Evolutionary conservation across 1,140 invertebrate genomes (phyloP), one percentile per base, ranked within the genome.

Genomic region (Meloidogyne hapla): DNA sequence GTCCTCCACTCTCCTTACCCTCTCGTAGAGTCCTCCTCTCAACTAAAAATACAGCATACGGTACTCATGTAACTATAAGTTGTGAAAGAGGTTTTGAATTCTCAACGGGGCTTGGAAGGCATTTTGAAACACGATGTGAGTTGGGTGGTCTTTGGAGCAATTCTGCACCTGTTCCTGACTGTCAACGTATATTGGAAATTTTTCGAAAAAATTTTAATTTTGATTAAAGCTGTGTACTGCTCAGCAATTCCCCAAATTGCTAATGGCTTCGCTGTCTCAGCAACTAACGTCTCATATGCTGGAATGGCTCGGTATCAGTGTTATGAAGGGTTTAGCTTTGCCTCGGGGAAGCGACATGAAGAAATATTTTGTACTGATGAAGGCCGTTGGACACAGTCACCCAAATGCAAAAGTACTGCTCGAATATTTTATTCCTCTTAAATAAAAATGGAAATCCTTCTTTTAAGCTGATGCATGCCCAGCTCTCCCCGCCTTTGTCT

Each of bases 171-270:
- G 85, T 94, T 85, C 94, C 95, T 5, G 92, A 92, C 86, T 98
- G 95, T 89, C 95, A 97, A 91, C 92, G 91, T 92, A 87, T 84
- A 77, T 74, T 13, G 23, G 10, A 21, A 73, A 15, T 12, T 21
- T 26, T 33, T 45, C 25, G 72, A 6, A 56, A 6, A 23, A 66
- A 25, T 12, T 23, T 21, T 62, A 21, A 33, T 18, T 85, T 82
- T 74, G n/a, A n/a, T n/a, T n/a, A n/a, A n/a, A 93, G 94, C 95
- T 90, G 93, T 96, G 21, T 98, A 97, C 86, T 98, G 95, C 88
- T 94, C 94, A 70, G 94, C 94, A 42, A 94, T 97, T 28, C 95
- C 95, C 74, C 94, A 96, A 90, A 97, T 97, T 75, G 93, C 95
- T 83, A 98, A 96, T 87, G 95, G 95, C 65, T 96, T 96, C 87